Evolutionary conservation across 1,140 invertebrate genomes (phyloP), one percentile per base, ranked within the genome.

Genomic region (Anastatus disparis): DNA sequence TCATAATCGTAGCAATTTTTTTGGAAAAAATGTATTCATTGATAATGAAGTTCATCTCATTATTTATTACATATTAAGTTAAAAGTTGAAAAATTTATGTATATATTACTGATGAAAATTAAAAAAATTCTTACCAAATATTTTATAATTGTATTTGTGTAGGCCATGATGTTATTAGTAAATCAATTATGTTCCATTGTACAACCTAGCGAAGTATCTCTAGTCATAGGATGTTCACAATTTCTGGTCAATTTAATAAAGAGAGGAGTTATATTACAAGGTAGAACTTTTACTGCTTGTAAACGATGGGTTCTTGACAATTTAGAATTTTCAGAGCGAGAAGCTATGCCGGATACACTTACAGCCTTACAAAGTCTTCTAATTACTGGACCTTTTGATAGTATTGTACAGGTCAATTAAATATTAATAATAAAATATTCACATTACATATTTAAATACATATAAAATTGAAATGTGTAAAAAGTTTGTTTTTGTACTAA

Each of bases 191-290:
- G 85, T 55, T 73, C 42, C 0, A 73, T 81, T 17, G 76, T 86
- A 29, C 75, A 80, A 64, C 79, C 82, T 6, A 78, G 72, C 38
- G 86, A 88, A 73, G 74, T 74, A 17, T 66, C 73, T 62, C 72
- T 88, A 56, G 79, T 87, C 7, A 78, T 79, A 73, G 84, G 84
- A 74, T 79, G 77, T 70, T 86, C 82, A 61, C 79, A 83, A 74
- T 80, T 88, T 73, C 71, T 88, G 68, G 68, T 64, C 8, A 84
- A 82, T 77, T 52, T 87, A 53, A 74, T 85, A 9, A 81, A 79
- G 72, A 77, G 78, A 65, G 76, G 82, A 58, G 56, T 83, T 4
- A 55, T 63, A 22, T 59, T 87, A 0, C 74, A 84, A 63, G 81
- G 81, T 15, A 76, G 75, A 13, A 86, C 82, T 38, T 79, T 84